phyloP scores from a whole-genome alignment of 2,113 vertebrate species.

The Zootoca vivipara region DNA sequence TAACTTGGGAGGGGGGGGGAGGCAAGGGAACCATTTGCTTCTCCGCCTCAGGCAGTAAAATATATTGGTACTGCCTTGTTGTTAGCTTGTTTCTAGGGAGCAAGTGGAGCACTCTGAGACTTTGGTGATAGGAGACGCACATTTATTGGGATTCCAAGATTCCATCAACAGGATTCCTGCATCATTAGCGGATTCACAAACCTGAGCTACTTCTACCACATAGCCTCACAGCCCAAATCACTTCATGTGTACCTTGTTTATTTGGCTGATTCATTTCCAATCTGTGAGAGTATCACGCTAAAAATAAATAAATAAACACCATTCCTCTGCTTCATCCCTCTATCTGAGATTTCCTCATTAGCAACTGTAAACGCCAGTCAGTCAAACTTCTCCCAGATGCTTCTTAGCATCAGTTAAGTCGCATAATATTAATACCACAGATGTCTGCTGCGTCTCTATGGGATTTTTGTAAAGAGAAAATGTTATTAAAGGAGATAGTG shows the following conservation, averaged over 20 bases:
- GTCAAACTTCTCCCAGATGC: constrained; percentile 70
- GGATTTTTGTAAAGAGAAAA: constrained; percentile 56
- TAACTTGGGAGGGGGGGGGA: no score
- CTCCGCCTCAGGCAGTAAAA: no score
- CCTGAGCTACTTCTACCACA: neutral
- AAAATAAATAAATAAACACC: constrained; percentile 55
- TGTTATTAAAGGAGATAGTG: constrained; percentile 59
- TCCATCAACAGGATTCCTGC: neutral
- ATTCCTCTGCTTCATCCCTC: constrained; percentile 47
- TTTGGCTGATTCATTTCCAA: constrained; percentile 23
- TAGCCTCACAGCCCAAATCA: neutral
- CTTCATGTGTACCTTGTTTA: neutral
- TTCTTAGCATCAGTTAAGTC: constrained; percentile 69
- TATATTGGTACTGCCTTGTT: neutral
- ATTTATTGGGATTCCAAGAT: neutral
- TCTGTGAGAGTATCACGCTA: neutral
- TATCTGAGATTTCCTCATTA: constrained; percentile 69
- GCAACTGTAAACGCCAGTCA: constrained; percentile 62
- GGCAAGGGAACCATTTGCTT: no score
- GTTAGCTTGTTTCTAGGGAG: neutral
- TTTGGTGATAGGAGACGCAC: neutral
- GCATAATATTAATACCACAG: constrained; percentile 62
- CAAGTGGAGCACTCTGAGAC: neutral
- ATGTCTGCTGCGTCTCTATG: constrained; percentile 55
- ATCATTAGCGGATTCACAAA: neutral